A percentile compares a stretch with the other conserved stretches of the same genome.
Evolutionary conservation across 2,113 vertebrate genomes (phyloP).

Genomic region (Amblyopsis rosae): DNA sequence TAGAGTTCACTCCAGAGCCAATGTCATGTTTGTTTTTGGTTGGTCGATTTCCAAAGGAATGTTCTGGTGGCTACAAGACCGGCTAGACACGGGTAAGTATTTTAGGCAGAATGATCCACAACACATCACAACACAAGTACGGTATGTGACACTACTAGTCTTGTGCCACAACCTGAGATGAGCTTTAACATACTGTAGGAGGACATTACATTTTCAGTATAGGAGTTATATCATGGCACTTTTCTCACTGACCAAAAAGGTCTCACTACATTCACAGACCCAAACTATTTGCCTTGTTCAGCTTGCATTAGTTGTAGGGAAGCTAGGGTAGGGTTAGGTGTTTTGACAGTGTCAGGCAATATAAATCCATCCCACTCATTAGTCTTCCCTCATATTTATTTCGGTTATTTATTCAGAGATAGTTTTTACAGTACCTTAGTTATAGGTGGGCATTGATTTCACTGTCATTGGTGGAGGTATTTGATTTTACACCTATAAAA

Average conservation of each 20-base stretch:
- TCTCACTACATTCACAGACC: too few relatives aligned
- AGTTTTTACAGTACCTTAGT: slow-evolving; percentile 15
- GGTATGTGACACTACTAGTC: neutral
- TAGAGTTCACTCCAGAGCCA: slow-evolving; percentile 46
- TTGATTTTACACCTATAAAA: slow-evolving; percentile 12
- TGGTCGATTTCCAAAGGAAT: slow-evolving; percentile 62
- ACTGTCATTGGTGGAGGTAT: neutral
- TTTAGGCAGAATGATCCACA: slow-evolving; percentile 45
- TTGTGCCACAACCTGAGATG: neutral
- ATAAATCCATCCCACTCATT: neutral
- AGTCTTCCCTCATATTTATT: too few relatives aligned
- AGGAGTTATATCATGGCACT: too few relatives aligned
- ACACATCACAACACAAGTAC: neutral
- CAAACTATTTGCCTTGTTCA: neutral
- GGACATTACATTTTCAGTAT: neutral
- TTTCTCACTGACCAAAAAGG: too few relatives aligned
- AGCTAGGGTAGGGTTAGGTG: neutral
- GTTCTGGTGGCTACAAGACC: slow-evolving; percentile 60
- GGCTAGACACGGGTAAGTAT: slow-evolving; percentile 72
- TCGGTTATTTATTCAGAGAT: neutral
- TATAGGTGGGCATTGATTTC: neutral
- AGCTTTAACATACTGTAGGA: neutral
- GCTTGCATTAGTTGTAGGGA: neutral
- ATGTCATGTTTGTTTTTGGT: slow-evolving; percentile 62
- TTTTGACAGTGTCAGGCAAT: neutral